Evolutionary conservation across 1,140 invertebrate genomes (phyloP).

Genomic region (Bombus superbus): DNA sequence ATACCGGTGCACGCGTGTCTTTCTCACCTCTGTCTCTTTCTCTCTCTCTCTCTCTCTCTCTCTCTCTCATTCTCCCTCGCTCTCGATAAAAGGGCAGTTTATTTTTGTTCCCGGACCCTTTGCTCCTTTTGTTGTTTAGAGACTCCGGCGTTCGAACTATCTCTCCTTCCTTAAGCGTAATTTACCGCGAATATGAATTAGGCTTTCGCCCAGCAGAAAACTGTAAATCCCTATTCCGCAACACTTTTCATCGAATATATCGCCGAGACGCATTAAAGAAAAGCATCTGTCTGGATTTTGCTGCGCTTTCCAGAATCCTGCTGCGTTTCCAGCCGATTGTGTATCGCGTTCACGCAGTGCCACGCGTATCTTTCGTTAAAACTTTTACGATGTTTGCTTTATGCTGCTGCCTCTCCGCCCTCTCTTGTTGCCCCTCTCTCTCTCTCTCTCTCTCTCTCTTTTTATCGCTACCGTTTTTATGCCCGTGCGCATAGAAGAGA

Average conservation of each 20-base stretch:
- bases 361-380: conserved; percentile 9
- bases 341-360: neutral
- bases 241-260: neutral
- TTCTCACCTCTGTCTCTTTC: neutral
- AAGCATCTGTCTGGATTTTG: neutral
- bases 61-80: neutral
- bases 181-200: neutral
- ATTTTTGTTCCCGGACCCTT: neutral
- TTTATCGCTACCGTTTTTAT: conserved; percentile 50
- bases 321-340: neutral
- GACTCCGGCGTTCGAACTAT: neutral
- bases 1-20: conserved; percentile 46
- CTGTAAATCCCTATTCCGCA: no score
- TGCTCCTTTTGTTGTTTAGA: no score
- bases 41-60: neutral
- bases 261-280: neutral
- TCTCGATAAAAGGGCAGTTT: neutral
- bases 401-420: neutral
- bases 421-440: neutral
- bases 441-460: neutral
- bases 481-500: conserved; percentile 28
- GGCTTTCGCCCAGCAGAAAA: no score
- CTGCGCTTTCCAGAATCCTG: neutral
- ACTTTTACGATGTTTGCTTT: conserved; percentile 53
- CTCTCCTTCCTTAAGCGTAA: neutral